Conservation (phyloP, 30 jellyfish, hydroid and myxozoan species). For the Aurelia aurita region DNA sequence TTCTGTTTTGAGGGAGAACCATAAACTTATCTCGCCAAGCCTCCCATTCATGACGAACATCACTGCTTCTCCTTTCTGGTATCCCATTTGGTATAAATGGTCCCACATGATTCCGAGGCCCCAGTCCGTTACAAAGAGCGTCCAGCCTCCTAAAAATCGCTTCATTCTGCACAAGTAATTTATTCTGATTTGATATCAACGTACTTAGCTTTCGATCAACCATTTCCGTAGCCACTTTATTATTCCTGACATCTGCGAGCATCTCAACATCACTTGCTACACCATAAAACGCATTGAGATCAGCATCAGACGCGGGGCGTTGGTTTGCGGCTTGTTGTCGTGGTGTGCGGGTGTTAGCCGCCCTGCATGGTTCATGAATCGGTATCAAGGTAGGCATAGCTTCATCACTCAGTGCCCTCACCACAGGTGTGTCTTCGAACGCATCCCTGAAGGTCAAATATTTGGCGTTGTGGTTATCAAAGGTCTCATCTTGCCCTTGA, state of each 20-base stretch:
- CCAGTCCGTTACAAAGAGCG: background rate
- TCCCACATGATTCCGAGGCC: slow-evolving; percentile 19
- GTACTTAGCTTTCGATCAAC: slow-evolving; percentile 29
- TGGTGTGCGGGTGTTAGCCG: slow-evolving; percentile 9
- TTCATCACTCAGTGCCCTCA: slow-evolving; percentile 16
- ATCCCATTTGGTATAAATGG: background rate
- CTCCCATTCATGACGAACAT: background rate
- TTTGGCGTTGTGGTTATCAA: background rate
- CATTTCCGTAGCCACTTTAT: slow-evolving; percentile 13
- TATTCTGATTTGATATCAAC: slow-evolving; percentile 35
- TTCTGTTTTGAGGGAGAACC: no score
- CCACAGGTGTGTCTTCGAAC: background rate
- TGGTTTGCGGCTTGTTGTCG: background rate
- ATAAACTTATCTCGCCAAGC: background rate
- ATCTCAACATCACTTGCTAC: slow-evolving; percentile 30
- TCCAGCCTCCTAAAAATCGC: slow-evolving; percentile 13
- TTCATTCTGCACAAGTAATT: slow-evolving; percentile 35
- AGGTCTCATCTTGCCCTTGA: background rate
- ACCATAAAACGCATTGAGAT: slow-evolving; percentile 7
- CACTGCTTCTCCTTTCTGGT: background rate
- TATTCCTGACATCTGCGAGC: background rate
- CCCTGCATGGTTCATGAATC: slow-evolving; percentile 46
- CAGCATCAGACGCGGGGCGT: slow-evolving; percentile 29
- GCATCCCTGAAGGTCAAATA: background rate
- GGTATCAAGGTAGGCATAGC: slow-evolving; percentile 50